Base-by-base conservation (phyloP, 2,888 invertebrate genomes). In the Dolichopus griseipennis region DNA sequence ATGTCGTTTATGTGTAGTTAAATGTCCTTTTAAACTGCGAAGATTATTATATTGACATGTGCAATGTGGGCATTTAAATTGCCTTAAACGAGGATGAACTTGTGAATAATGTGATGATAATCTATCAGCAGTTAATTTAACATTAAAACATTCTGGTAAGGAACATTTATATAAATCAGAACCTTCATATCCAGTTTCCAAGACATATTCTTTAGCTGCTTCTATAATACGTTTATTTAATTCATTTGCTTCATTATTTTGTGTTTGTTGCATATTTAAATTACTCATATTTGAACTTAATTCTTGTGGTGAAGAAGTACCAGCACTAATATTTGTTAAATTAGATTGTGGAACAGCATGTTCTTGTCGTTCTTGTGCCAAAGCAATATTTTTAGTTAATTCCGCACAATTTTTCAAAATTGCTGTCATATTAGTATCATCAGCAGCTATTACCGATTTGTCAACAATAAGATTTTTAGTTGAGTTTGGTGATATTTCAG, bases 1-100 rank as follows among this genome's bases (percentile, higher is more conserved):
- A 72, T 85, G 83, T 0, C 83, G 77, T 0, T 86, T 87, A 71
- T 90, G 90, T 3, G 79, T 75, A 71, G 83, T 84, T 20, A 89
- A 77, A 74, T 90, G 90, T 8, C 85, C 84, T 15, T 85, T 73
- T 22, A 88, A 78, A 77, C 76, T 0, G 0, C 71, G 68, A 0
- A 75, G 67, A 0, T 73, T 71, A 7, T 75, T 73, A 63, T 72
- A 74, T 20, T 65, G 68, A 0, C 70, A 68, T 0, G 65, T 61
- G 12, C 74, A 73, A 9, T 69, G 70, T 7, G 79, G 78, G 64
- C 75, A 77, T 67, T 75, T 75, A 65, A 75, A 74, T 1, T 65
- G 22, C 1, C 27, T 41, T 15, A 70, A 73, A 63, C 68, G 33
- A 1, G 72, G 68, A 64, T 79, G 79, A 10, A 34, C 20, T 33